Conservation (phyloP, 2,113 vertebrate species). For the Lepus europaeus region DNA sequence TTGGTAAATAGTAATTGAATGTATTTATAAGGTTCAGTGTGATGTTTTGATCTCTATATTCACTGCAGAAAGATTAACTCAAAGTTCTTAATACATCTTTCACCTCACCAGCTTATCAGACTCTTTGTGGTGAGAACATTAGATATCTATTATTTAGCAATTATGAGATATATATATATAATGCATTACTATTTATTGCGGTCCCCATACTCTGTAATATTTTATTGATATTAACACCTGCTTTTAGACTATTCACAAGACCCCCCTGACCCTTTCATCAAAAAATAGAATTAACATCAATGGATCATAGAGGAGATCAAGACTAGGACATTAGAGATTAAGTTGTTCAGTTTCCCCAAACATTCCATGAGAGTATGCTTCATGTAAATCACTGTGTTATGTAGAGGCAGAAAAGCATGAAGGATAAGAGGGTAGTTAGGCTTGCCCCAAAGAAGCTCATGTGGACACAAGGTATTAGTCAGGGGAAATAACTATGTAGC, state of each 20-base stretch:
- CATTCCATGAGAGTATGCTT: neutral
- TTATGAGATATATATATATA: neutral
- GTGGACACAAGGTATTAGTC: neutral
- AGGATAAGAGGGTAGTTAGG: neutral
- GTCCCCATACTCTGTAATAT: neutral
- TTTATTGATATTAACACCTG: conserved; percentile 20
- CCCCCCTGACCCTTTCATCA: neutral
- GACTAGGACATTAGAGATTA: neutral
- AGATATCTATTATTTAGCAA: neutral
- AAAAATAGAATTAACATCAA: neutral
- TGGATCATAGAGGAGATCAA: neutral
- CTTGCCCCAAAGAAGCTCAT: neutral
- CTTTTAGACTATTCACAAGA: neutral
- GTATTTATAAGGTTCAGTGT: neutral
- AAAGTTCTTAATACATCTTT: neutral
- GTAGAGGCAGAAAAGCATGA: neutral
- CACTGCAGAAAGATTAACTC: neutral
- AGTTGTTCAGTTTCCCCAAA: neutral
- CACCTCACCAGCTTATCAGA: neutral
- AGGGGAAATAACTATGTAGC: neutral
- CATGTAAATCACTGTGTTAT: neutral
- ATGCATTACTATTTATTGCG: neutral
- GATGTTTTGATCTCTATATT: neutral
- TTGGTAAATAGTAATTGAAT: neutral
- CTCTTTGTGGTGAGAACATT: neutral